phyloP scores from a whole-genome alignment of 2,797 vertebrate genomes.

The Manis crassicaudata region DNA sequence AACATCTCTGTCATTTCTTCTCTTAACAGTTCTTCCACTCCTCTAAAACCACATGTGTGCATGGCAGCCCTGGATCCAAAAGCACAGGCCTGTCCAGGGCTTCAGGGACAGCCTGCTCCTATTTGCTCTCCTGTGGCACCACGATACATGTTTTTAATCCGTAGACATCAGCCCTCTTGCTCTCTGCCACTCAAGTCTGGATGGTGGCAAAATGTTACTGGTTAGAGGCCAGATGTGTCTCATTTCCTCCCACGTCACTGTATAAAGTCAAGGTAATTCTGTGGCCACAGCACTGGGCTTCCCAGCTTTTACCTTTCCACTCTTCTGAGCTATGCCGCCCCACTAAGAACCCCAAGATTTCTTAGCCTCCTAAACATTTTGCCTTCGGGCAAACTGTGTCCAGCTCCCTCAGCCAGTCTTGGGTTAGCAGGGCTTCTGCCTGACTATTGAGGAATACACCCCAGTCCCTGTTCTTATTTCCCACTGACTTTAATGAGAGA shows the following conservation, averaged over 20 bases:
- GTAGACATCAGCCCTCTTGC: background rate
- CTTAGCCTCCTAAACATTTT: background rate
- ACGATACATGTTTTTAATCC: background rate
- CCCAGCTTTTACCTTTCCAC: background rate
- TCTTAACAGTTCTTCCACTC: background rate
- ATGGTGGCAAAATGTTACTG: background rate
- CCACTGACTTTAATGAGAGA: background rate
- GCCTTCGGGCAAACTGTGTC: background rate
- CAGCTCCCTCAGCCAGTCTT: background rate
- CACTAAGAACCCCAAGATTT: fast-evolving
- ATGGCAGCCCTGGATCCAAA: background rate
- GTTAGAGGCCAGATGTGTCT: background rate
- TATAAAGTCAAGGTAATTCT: background rate
- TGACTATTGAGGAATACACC: background rate
- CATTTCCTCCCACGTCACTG: background rate
- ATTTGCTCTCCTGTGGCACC: background rate
- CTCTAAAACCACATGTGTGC: background rate
- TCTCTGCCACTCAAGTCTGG: background rate
- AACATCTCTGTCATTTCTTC: background rate
- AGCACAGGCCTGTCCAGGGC: background rate
- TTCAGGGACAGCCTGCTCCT: background rate
- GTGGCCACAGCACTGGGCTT: background rate
- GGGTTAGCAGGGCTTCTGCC: background rate
- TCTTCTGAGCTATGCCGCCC: background rate
- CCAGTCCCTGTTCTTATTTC: background rate